Evolutionary conservation across 2,113 vertebrate genomes (phyloP), one percentile per base, ranked within the genome.

Genomic region (Athene cunicularia): DNA sequence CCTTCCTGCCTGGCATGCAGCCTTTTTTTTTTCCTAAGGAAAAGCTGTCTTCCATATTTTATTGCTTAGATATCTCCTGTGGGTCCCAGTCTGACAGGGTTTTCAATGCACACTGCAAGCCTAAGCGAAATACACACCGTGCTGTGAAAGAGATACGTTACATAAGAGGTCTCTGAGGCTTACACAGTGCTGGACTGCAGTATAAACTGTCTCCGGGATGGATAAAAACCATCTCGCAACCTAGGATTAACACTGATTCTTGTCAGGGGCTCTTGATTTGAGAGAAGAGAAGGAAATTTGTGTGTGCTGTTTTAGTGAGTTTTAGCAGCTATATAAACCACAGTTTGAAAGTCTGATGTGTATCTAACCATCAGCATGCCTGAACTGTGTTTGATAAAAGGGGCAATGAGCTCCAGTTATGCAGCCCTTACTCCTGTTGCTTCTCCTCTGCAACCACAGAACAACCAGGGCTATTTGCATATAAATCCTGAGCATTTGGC

Each of bases 311-410:
- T 96, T 84, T 88, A 95, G 90, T 49, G 86, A 80, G 81, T 96
- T 96, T 96, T 93, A 95, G 86, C 81, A 83, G 93, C 91, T 97
- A 93, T 67, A 67, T 85, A 96, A 97, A 94, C 92, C 72, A 73
- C 64, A 94, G 76, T 80, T 96, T 39, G 91, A 95, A 95, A 91
- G 79, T 91, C 58, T 94, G 89, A 77, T 96, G 96, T 92, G 84
- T 95, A 88, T 93, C 84, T 96, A 95, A 56, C 64, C 80, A 91
- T 92, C 80, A 88, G 66, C 72, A 96, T 73, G 91, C 87, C 91
- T 96, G 82, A 95, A 37, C 64, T 93, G 83, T 39, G 66, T 71
- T 91, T 77, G 59, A 91, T 95, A 90, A 95, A 92, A 90, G 85
- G 52, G n/a, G 64, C 86, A 81, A 43, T 79, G 90, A 94, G 91